A percentile compares a stretch with the other conserved stretches of the same genome.
phyloP scores from a whole-genome alignment of 2,888 invertebrate genomes.

The Ophioninae sp. region DNA sequence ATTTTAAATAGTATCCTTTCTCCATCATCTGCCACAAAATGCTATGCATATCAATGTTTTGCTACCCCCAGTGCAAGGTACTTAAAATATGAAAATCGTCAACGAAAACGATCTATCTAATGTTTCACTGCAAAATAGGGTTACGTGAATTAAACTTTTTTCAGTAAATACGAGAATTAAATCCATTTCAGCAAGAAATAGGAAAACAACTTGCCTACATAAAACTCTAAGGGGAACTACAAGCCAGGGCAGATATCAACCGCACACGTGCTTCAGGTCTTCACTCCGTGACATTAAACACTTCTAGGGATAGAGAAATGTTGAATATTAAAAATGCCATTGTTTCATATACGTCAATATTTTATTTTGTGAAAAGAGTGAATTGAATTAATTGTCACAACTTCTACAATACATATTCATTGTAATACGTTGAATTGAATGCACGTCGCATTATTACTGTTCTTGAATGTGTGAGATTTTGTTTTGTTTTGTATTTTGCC shows the following conservation, averaged over 20 bases:
- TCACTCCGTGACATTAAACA: too few species aligned
- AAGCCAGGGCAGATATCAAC: neutral
- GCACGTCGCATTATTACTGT: too few species aligned
- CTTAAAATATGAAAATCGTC: neutral
- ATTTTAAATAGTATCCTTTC: neutral
- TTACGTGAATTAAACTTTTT: too few species aligned
- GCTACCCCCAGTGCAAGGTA: neutral
- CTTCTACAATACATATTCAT: too few species aligned
- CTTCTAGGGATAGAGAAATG: too few species aligned
- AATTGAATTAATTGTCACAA: too few species aligned
- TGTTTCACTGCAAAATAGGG: neutral
- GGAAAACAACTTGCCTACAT: neutral
- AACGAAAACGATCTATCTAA: slow-evolving; percentile 1
- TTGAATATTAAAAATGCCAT: too few species aligned
- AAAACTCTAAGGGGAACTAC: slow-evolving; percentile 1
- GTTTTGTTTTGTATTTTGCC: too few species aligned
- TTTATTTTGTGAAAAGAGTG: too few species aligned
- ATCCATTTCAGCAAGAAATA: neutral
- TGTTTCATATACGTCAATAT: too few species aligned
- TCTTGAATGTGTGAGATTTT: too few species aligned
- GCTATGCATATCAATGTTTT: neutral
- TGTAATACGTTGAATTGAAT: too few species aligned
- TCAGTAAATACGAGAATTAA: neutral
- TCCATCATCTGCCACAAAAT: neutral
- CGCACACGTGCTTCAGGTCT: neutral